Percentiles rank a stretch among this genome's conserved stretches.
Conservation (phyloP, 1,140 invertebrate species). For the Phenacoccus solenopsis region DNA sequence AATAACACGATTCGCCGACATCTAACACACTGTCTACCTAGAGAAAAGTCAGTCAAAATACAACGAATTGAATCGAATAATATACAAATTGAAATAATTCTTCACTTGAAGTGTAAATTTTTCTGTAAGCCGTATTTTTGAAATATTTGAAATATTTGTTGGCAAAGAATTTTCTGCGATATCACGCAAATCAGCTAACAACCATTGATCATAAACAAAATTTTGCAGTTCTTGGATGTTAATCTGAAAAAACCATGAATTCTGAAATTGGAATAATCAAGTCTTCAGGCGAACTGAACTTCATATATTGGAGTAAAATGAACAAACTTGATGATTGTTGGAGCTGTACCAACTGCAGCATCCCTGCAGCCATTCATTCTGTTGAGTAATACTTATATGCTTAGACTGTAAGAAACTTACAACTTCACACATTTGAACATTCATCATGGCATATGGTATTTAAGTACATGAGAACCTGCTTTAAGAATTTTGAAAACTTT, state of each 20-base stretch:
- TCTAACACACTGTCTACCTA: constrained; percentile 42
- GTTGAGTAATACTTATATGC: not conserved
- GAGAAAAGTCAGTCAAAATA: not conserved
- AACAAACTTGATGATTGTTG: not conserved
- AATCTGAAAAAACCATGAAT: constrained; percentile 20
- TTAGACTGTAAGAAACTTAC: not conserved
- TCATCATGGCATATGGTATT: too few species aligned
- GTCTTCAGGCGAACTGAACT: not conserved
- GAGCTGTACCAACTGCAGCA: not conserved
- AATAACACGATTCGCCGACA: constrained; percentile 45
- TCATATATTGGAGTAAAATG: not conserved
- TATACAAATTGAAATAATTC: not conserved
- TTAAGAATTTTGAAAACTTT: too few species aligned
- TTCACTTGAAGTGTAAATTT: constrained; percentile 46
- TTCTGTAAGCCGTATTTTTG: constrained; percentile 36
- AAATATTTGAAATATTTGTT: constrained; percentile 33
- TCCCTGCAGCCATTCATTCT: not conserved
- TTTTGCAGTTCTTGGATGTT: constrained; percentile 23
- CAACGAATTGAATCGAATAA: not conserved
- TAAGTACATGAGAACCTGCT: too few species aligned
- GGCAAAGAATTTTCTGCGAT: constrained; percentile 43
- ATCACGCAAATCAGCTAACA: constrained; percentile 46
- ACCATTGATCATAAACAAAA: constrained; percentile 44
- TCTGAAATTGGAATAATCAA: not conserved
- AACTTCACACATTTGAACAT: not conserved